Evolutionary conservation across 2,888 invertebrate species (phyloP).

Genomic region (Dasysyrphus albostriatus): DNA sequence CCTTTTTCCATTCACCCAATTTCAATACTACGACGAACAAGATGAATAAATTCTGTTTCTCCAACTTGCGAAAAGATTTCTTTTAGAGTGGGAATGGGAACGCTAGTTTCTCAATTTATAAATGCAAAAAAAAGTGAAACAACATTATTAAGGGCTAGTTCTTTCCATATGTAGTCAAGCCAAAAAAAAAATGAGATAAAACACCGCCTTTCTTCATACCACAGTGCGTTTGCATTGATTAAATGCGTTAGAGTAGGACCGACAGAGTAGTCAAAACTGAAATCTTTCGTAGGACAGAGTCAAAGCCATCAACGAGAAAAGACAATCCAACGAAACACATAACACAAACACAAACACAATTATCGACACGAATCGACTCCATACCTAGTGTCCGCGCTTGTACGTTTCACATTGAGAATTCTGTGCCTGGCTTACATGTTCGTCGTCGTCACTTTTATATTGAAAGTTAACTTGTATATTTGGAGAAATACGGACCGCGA

Average conservation of each 20-base stretch:
- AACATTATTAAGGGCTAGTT: not conserved
- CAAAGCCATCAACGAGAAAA: not conserved
- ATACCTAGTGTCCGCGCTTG: conserved; percentile 32
- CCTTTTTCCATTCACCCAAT: not conserved
- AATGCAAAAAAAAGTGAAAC: too few relatives aligned
- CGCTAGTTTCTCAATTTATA: not conserved
- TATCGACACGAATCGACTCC: not conserved
- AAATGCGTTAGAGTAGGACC: not conserved
- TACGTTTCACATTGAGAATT: conserved; percentile 24
- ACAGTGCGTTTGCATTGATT: too few relatives aligned
- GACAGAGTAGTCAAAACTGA: not conserved
- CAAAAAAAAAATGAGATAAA: not conserved
- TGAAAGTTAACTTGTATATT: conserved; percentile 17
- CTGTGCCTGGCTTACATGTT: conserved; percentile 57
- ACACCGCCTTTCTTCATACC: not conserved
- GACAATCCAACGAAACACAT: not conserved
- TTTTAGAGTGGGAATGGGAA: too few relatives aligned
- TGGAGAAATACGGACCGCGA: conserved; percentile 29
- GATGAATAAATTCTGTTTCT: not conserved
- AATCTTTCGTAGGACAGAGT: not conserved
- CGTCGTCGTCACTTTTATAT: conserved; percentile 31
- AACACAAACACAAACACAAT: not conserved
- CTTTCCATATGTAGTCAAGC: not conserved
- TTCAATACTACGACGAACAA: not conserved
- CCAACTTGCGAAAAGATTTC: conserved; percentile 6